phyloP scores from a whole-genome alignment of 2,113 vertebrate genomes.

The Felis catus region F.catus_Fca126_mat1.0 CM031412.1:190858001-190858500 shows the following conservation, averaged over 20 bases:
- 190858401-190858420: fast-evolving
- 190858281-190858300: not conserved
- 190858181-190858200: constrained; percentile 64
- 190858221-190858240: not conserved
- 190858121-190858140: constrained; percentile 78
- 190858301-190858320: not conserved
- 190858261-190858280: not conserved
- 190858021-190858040: constrained; percentile 78
- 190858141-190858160: constrained; percentile 57
- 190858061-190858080: constrained; percentile 57
- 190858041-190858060: constrained; percentile 68
- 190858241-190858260: not conserved
- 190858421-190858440: not conserved
- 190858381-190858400: not conserved
- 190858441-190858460: not conserved
- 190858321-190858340: not conserved
- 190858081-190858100: constrained; percentile 70
- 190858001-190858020: constrained; percentile 73
- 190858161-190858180: constrained; percentile 67
- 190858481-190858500: not conserved
- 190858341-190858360: not conserved
- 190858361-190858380: fast-evolving
- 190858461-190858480: not conserved
- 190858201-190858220: constrained; percentile 29
- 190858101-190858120: constrained; percentile 73